Percentiles rank a stretch among this genome's conserved stretches.
Evolutionary conservation across 1,140 invertebrate genomes (phyloP).

Genomic region (Heliothis virescens): DNA sequence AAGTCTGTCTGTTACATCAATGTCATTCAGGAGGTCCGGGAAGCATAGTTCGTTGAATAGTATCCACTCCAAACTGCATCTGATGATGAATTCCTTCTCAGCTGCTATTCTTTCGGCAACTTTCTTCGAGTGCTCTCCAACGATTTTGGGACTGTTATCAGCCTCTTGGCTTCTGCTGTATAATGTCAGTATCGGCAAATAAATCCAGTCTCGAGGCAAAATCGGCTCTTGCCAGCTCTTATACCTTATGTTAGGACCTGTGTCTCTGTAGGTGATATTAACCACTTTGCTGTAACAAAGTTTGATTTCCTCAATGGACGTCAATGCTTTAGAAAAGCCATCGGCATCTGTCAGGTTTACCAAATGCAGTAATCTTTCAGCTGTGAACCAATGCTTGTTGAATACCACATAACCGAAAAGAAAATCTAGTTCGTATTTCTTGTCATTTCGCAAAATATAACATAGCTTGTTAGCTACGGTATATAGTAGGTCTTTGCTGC

Average conservation of each 20-base stretch:
- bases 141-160: conserved; percentile 54
- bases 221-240: conserved; percentile 83
- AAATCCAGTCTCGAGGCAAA: conserved; percentile 90
- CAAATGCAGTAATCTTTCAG: conserved; percentile 84
- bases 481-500: conserved; percentile 83
- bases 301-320: conserved; percentile 80
- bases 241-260: conserved; percentile 65
- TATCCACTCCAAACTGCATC: conserved; percentile 87
- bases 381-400: conserved; percentile 86
- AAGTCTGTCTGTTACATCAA: conserved; percentile 86
- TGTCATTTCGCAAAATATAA: conserved; percentile 84
- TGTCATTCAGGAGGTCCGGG: conserved; percentile 83
- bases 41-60: conserved; percentile 87
- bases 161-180: conserved; percentile 85
- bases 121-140: conserved; percentile 70
- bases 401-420: conserved; percentile 86
- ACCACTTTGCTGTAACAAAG: conserved; percentile 84
- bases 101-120: conserved; percentile 57
- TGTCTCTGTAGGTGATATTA: conserved; percentile 73
- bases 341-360: conserved; percentile 81
- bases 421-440: conserved; percentile 81
- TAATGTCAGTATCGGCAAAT: conserved; percentile 88
- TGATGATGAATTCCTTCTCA: conserved; percentile 80
- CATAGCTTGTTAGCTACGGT: conserved; percentile 85
- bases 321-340: conserved; percentile 79